These are phyloP conservation scores for Delphinus delphis DNA, from an alignment of 2,113 vertebrate species.

Conservation along the genomic window DNA sequence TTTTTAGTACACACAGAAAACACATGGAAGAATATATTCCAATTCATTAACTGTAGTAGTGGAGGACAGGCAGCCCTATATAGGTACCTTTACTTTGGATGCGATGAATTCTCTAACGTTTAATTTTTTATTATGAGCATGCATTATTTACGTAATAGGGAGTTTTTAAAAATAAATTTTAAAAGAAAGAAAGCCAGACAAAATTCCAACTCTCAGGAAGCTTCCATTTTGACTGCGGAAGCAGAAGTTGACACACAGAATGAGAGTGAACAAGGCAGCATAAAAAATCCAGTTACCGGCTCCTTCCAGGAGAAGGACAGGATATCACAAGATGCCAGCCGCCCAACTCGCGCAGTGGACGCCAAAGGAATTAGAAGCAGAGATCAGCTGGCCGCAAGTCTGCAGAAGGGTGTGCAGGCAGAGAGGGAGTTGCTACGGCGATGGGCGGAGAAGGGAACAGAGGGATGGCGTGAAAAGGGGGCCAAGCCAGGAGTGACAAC, in stretches of 20 bases:
- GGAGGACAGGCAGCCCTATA: neutral
- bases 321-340: neutral
- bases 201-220: conserved; percentile 22
- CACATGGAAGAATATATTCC: neutral
- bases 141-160: neutral
- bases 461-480: accelerated
- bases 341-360: neutral
- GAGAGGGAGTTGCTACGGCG: neutral
- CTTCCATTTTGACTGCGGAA: neutral
- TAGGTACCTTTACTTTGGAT: neutral
- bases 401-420: neutral
- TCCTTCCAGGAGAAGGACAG: neutral
- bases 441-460: neutral
- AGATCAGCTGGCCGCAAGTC: too few species aligned
- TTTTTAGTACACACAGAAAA: neutral
- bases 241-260: neutral
- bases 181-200: neutral
- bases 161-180: neutral
- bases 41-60: neutral
- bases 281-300: neutral
- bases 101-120: neutral
- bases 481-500: neutral
- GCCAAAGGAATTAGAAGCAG: neutral
- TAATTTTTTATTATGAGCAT: neutral
- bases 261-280: neutral